Conservation (phyloP, 2,797 vertebrate genomes). For the Harpagifer antarcticus region DNA sequence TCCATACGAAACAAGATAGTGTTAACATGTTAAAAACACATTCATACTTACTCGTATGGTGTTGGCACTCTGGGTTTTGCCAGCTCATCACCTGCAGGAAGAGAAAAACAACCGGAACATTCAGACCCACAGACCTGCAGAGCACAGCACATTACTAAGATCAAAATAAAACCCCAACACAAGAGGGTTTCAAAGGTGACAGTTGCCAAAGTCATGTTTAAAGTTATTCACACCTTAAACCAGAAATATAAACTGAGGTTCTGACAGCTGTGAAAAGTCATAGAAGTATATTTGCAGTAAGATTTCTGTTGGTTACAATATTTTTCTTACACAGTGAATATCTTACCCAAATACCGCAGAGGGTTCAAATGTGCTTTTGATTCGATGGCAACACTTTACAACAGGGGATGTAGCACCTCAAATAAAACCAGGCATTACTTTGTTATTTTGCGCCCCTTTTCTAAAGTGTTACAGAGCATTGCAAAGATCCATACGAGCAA, state of each 20-base stretch:
- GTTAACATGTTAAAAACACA: neutral
- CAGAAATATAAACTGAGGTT: slow-evolving; percentile 53
- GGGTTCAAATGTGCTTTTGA: slow-evolving; percentile 30
- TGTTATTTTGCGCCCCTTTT: slow-evolving; percentile 49
- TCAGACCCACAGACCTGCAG: neutral
- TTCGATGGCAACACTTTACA: slow-evolving; percentile 59
- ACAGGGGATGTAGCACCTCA: slow-evolving; percentile 31
- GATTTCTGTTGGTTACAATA: slow-evolving; percentile 30
- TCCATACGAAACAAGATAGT: neutral
- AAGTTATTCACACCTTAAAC: slow-evolving; percentile 54
- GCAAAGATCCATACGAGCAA: slow-evolving; percentile 26
- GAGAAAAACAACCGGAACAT: slow-evolving; percentile 50
- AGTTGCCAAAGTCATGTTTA: slow-evolving; percentile 40
- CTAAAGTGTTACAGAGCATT: slow-evolving; percentile 54
- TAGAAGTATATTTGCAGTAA: slow-evolving; percentile 47
- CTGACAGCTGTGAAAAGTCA: slow-evolving; percentile 23
- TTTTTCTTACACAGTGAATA: slow-evolving; percentile 1
- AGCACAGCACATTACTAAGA: slow-evolving; percentile 38
- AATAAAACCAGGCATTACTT: slow-evolving; percentile 10
- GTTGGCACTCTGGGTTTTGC: slow-evolving; percentile 86
- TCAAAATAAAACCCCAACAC: slow-evolving; percentile 23
- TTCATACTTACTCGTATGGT: slow-evolving; percentile 90
- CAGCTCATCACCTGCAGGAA: slow-evolving; percentile 92
- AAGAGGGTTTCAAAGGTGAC: slow-evolving; percentile 22
- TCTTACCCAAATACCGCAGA: slow-evolving; percentile 37